These are phyloP conservation scores for Brachypalpus laphriformis DNA, from an alignment of 2,888 invertebrate species.

Conservation along the genomic window DNA sequence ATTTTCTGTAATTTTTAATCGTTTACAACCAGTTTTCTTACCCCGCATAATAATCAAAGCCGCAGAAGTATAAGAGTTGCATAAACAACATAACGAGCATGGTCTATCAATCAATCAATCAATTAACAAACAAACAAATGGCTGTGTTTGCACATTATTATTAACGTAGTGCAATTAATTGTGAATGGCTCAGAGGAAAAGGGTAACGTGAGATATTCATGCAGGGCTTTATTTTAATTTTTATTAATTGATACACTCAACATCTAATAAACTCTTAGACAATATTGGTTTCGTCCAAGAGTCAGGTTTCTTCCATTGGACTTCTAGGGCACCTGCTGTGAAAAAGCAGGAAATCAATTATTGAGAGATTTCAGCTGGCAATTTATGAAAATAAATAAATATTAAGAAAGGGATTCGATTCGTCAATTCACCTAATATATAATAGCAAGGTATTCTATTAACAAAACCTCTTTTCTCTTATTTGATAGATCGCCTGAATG, in stretches of 20 bases:
- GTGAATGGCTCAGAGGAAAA: neutral
- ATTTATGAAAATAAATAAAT: no score
- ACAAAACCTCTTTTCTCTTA: no score
- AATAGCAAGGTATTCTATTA: no score
- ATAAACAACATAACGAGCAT: neutral
- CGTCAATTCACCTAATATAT: no score
- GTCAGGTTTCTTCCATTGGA: neutral
- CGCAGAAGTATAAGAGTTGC: neutral
- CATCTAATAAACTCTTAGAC: neutral
- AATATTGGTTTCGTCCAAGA: neutral
- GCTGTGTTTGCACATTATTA: neutral
- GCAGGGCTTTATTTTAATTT: neutral
- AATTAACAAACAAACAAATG: conserved; percentile 19
- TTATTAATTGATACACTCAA: neutral
- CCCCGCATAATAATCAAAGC: neutral
- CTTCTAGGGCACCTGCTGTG: no score
- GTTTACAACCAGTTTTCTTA: neutral
- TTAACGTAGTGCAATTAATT: neutral
- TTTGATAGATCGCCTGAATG: no score
- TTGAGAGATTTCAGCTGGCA: no score
- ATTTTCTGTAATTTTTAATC: neutral
- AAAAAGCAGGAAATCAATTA: no score
- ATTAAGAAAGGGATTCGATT: no score
- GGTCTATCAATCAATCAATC: neutral
- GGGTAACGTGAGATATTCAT: conserved; percentile 1